Percentiles rank a stretch among this genome's conserved stretches.
Evolutionary conservation across 2,888 invertebrate species (phyloP).

Genomic region (Acanthosepion esculentum): DNA sequence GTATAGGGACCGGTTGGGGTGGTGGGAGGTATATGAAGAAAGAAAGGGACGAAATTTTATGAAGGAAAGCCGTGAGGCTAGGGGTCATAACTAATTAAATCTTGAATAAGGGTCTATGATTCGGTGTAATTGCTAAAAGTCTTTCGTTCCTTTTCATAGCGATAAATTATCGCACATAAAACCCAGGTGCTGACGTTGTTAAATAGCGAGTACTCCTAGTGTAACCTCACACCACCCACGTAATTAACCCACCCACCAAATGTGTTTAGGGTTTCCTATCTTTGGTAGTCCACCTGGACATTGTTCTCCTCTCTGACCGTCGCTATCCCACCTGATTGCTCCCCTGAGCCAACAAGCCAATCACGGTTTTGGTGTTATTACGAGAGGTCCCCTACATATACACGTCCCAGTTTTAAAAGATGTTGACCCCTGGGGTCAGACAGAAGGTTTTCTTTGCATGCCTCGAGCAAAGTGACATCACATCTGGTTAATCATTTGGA

Average conservation of each 20-base stretch:
- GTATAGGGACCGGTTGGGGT: neutral
- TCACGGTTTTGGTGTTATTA: neutral
- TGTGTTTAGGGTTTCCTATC: neutral
- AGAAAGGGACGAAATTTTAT: neutral
- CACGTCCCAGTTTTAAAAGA: too few species aligned
- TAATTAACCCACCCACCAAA: neutral
- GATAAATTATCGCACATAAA: slow-evolving; percentile 33
- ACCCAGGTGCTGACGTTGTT: slow-evolving; percentile 33
- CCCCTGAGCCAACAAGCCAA: neutral
- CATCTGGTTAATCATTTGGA: too few species aligned
- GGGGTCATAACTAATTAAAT: slow-evolving; percentile 33
- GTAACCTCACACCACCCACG: neutral
- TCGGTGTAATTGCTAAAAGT: neutral
- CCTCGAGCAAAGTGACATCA: too few species aligned
- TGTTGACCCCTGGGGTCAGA: too few species aligned
- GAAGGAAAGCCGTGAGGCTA: neutral
- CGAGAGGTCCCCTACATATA: neutral
- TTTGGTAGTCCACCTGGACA: neutral
- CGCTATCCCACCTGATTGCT: neutral
- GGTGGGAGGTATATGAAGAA: too few species aligned
- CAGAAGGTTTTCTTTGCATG: too few species aligned
- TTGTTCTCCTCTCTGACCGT: neutral
- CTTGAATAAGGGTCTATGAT: slow-evolving; percentile 7
- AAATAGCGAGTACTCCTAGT: neutral
- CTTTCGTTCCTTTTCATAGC: neutral